phyloP scores from a whole-genome alignment of 2,113 vertebrate species.

The Dendrocopos noguchii region DNA sequence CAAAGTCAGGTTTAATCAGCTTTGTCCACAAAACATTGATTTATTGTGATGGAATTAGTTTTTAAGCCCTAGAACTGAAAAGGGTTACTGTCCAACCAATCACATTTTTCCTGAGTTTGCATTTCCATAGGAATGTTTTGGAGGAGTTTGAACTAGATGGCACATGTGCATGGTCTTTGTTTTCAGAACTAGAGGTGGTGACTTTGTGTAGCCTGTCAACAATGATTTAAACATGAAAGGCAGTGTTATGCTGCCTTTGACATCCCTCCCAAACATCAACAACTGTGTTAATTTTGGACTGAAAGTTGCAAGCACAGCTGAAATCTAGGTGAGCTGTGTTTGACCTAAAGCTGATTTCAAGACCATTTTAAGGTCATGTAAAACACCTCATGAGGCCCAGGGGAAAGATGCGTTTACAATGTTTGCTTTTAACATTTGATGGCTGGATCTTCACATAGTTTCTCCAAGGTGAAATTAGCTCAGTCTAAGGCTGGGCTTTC shows the following conservation, averaged over 20 bases:
- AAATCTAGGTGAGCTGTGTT: neutral
- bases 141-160: neutral
- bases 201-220: neutral
- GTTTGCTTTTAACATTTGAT: neutral
- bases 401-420: neutral
- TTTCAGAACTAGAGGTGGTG: neutral
- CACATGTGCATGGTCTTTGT: neutral
- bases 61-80: neutral
- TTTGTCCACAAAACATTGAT: neutral
- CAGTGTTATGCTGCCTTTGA: neutral
- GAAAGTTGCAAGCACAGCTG: accelerated
- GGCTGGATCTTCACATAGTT: neutral
- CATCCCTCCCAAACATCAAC: neutral
- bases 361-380: neutral
- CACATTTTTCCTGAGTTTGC: accelerated
- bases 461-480: neutral
- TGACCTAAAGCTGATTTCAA: neutral
- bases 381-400: neutral
- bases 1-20: neutral
- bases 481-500: neutral
- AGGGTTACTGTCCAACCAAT: neutral
- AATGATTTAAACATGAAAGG: neutral
- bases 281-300: neutral
- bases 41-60: neutral
- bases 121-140: neutral